These are phyloP conservation scores for Pristionchus maxplancki DNA, from an alignment of 2,888 invertebrate species.

Conservation along the genomic window DNA sequence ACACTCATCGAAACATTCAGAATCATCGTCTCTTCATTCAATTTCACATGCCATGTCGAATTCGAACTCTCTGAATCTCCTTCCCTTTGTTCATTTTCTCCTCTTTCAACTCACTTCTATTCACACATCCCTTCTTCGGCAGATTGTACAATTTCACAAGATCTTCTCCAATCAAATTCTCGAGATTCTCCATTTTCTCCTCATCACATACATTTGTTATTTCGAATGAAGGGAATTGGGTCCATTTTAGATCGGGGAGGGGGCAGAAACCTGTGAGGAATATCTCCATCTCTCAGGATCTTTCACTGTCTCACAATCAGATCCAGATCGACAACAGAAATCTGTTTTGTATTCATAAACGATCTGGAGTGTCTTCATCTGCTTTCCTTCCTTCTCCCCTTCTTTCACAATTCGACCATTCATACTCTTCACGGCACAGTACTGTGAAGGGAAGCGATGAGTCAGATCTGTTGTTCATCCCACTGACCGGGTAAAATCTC, in stretches of 20 bases:
- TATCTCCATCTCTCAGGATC: neutral
- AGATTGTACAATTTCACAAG: neutral
- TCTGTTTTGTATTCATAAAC: neutral
- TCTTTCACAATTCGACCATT: neutral
- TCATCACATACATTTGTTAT: neutral
- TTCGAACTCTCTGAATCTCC: neutral
- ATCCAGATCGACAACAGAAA: neutral
- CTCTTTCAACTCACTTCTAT: neutral
- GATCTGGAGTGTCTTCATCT: neutral
- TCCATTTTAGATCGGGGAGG: neutral
- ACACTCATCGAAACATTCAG: neutral
- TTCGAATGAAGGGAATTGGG: slow-evolving; percentile 35
- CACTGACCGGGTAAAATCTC: neutral
- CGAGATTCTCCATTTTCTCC: neutral
- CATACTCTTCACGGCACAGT: neutral
- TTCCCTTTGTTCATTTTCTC: too few relatives aligned
- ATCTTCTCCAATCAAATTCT: neutral
- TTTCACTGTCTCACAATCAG: neutral
- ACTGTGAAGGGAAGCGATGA: neutral
- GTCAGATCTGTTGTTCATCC: neutral
- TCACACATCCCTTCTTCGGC: neutral
- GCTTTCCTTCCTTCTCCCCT: neutral
- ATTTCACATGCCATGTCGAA: neutral
- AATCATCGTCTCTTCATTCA: neutral
- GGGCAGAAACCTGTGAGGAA: neutral